phyloP scores from a whole-genome alignment of 2,797 vertebrate species.

The Malurus splendens region DNA sequence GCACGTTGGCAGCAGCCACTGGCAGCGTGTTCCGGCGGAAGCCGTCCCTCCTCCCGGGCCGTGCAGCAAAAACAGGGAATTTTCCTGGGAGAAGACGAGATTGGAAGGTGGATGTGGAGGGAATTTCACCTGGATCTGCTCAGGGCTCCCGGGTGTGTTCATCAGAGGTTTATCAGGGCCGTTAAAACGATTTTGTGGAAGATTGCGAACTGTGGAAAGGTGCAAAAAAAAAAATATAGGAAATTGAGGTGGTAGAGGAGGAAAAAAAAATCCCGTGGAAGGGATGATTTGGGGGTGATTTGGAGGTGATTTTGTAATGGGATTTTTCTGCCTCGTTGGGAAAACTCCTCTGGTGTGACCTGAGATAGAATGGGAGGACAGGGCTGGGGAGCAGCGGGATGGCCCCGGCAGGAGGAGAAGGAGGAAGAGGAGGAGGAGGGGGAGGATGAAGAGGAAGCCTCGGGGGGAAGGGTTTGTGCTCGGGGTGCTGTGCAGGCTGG shows the following conservation, averaged over 20 bases:
- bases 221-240: not conserved
- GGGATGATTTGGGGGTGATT: not conserved
- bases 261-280: accelerated
- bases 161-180: accelerated
- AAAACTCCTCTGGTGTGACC: not conserved
- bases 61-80: accelerated
- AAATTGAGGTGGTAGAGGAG: not conserved
- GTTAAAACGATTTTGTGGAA: not conserved
- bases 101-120: not conserved
- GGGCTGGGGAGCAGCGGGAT: not conserved
- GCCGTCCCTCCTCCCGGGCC: not conserved
- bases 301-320: not conserved
- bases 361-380: accelerated
- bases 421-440: not conserved
- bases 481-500: not conserved
- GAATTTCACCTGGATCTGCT: not conserved
- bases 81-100: not conserved
- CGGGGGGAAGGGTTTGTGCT: not conserved
- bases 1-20: not conserved
- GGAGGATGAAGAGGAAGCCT: not conserved
- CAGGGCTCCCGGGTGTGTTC: not conserved
- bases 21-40: not conserved
- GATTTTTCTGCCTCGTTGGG: not conserved
- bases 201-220: not conserved
- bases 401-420: not conserved